Evolutionary conservation across 2,113 vertebrate species (phyloP), one percentile per base, ranked within the genome.

Genomic region (Platysternon megacephalum): DNA sequence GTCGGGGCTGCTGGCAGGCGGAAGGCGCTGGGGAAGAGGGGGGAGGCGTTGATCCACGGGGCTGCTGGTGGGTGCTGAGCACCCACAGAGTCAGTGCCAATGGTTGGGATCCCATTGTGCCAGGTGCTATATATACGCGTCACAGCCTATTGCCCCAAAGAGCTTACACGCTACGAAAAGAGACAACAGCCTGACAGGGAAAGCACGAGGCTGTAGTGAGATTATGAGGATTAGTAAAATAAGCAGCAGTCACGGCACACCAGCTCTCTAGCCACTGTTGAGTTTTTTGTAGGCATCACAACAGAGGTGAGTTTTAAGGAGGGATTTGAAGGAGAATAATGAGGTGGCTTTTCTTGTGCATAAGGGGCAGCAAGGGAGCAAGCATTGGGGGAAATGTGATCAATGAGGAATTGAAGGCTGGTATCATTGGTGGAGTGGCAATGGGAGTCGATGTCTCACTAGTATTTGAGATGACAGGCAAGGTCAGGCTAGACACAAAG

Each of bases 151-250:
- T 82, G 78, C n/a, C 65, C 39, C 61, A 28, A 65, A 74, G 51
- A 26, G 11, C 8, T 5, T 83, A 28, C 10, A 2, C 8, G 49
- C 5, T 51, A 16, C 24, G 8, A 16, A 42, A 82, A 78, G 42
- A 82, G 24, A 24, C 6, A 78, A 35, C 46, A 48, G 10, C 9
- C 85, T 86, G 61, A 82, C 24, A 74, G 8, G 28, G 10, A 26
- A 82, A 89, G 82, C 0, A 0, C 1, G 0, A 86, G 24, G 65
- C 44, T 35, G 74, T 39, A 65, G 28, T 13, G 24, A 14, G 26
- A 65, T 52, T 52, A 48, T 48, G 49, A 53, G 24, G 39, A 82
- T 82, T 86, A 82, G 12, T 13, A 72, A 82, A 61, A 61, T 52
- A 85, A 85, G 32, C 29, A 76, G 10, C 26, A 82, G 44, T 61